Base-by-base conservation (phyloP, 2,113 vertebrate species). In the Plotosus lineatus region DNA sequence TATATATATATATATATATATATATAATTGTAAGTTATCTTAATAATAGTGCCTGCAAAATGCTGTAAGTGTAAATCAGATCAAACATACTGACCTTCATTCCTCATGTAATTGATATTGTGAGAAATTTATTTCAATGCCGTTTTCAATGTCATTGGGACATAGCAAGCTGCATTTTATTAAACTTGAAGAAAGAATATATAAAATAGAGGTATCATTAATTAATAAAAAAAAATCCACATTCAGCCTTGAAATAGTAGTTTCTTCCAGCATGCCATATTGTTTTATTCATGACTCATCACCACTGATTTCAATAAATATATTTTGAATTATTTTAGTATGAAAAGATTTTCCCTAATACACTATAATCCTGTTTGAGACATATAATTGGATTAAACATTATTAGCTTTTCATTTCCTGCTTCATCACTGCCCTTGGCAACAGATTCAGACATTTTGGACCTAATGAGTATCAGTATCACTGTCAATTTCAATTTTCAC, bases 311-410 rank as follows among this genome's bases (percentile, higher is more conserved):
- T 21, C 33, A 65, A 15, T 38, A 21, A 42, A 40, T 6, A 3
- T 28, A 46, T 46, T 46, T 3, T 26, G 12, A 7, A 6, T 26
- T 2, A 69, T 48, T 28, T 71, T 46, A 69, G 6, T 46, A 6
- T 28, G 23, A n/a, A 69, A 44, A 15, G 42, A 46, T 69, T 46
- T 46, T 69, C 38, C 40, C 38, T 68, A 68, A 69, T 69, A 46
- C 42, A 26, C 40, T 46, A 26, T 69, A 69, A 69, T 69, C 42
- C 66, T 69, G 40, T 69, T 69, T 46, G 38, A 40, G 65, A 68
- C 10, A 68, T 6, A n/a, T 23, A 42, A 68, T n/a, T 68, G 40
- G 66, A 46, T 69, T 46, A 69, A 44, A 69, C 46, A 28, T 46
- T 69, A 44, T 46, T 44, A 46, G 66, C 42, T 28, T 46, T 46